Base-by-base conservation (phyloP, 1,140 invertebrate species). In the Maniola jurtina region DNA sequence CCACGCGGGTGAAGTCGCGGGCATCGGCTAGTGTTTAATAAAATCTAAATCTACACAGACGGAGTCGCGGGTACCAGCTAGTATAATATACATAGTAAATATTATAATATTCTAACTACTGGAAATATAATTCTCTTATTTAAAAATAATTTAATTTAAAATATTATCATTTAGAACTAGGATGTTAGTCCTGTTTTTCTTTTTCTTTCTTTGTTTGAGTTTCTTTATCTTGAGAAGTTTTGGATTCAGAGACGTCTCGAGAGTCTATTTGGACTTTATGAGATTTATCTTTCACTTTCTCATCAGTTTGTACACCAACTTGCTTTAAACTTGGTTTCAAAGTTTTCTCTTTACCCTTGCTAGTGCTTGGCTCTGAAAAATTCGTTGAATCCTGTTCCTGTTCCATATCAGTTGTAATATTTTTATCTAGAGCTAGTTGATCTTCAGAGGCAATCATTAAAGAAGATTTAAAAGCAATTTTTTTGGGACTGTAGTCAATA, bases 301-400 rank as follows among this genome's bases (percentile, higher is more conserved):
- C 59, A 13, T 77, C 67, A 1, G 82, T 86, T 73, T 83, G 84
- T 34, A 76, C 60, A 47, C 67, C 68, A 14, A 72, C 61, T 54
- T 68, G 60, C 70, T 81, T 86, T 48, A 84, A 66, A 73, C 71
- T 84, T 10, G 80, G 81, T 66, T 79, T 81, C n/a, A 71, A 74
- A 5, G 66, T 69, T 67, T 62, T 66, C 4, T 48, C 13, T n/a
- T n/a, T 7, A 57, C 63, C 52, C 11, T 47, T 64, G 50, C 71
- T 68, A 8, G 66, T 59, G 25, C 71, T 50, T 38, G 59, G 60
- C 50, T 64, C 45, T 6, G 2, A 16, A 13, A 15, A 13, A 36
- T 69, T 35, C 14, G 63, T 50, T 42, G 15, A 11, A 0, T 55
- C 48, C 2, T 3, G 52, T 54, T 36, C 16, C 2, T 1, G 50